Conservation (phyloP, 2,888 invertebrate species). For the Dynastes tityus region DNA sequence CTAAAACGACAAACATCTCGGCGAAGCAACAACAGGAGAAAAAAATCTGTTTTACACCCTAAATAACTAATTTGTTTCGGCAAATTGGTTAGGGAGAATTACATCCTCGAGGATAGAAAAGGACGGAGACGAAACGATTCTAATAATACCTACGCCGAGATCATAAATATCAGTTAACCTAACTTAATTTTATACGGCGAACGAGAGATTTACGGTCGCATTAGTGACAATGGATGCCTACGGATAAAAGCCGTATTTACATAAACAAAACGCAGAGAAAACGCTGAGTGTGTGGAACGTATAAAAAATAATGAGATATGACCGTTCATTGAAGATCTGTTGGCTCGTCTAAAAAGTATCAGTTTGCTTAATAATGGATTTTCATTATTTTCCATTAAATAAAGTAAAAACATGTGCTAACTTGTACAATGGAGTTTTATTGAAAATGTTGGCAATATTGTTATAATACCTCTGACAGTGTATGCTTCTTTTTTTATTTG, state of each 20-base stretch:
- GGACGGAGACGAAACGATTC: conserved; percentile 53
- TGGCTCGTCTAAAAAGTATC: too few relatives aligned
- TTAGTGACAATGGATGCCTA: conserved; percentile 44
- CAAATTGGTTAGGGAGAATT: conserved; percentile 55
- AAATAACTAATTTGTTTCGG: conserved; percentile 57
- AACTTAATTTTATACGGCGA: conserved; percentile 39
- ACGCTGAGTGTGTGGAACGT: too few relatives aligned
- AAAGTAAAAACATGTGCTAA: too few relatives aligned
- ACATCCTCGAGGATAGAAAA: conserved; percentile 48
- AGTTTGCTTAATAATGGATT: too few relatives aligned
- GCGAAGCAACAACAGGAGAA: conserved; percentile 25
- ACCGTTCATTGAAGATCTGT: too few relatives aligned
- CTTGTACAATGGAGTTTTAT: too few relatives aligned
- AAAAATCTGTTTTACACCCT: conserved; percentile 56
- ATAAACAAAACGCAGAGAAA: conserved; percentile 9
- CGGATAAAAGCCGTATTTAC: conserved; percentile 14
- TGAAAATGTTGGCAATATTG: too few relatives aligned
- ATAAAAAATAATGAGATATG: too few relatives aligned
- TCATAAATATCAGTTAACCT: conserved; percentile 49
- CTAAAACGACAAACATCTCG: conserved; percentile 43
- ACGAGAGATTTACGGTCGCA: conserved; percentile 35
- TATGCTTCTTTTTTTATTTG: too few relatives aligned
- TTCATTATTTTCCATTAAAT: too few relatives aligned
- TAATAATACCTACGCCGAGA: conserved; percentile 52
- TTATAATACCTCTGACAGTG: too few relatives aligned